Percentiles rank a stretch among this genome's conserved stretches.
These are phyloP conservation scores for Anoplius nigerrimus DNA, from an alignment of 2,888 invertebrate genomes.

Conservation along the genomic window DNA sequence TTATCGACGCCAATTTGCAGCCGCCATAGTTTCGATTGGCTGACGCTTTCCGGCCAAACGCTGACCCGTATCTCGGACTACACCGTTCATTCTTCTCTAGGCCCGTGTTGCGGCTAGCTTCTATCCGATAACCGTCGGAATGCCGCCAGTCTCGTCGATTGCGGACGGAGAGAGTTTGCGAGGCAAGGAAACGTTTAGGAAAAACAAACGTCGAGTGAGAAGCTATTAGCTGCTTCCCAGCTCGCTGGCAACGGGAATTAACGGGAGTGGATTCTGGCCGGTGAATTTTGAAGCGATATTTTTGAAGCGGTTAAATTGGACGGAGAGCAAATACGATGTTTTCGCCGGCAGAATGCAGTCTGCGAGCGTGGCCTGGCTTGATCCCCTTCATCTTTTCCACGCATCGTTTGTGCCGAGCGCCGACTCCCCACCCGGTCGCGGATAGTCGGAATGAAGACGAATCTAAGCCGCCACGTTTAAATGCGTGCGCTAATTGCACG, in stretches of 20 bases:
- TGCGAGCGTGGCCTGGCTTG: no score
- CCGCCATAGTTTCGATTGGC: not conserved
- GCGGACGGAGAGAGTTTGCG: no score
- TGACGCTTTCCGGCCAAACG: not conserved
- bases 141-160: no score
- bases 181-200: no score
- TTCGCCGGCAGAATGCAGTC: not conserved
- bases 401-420: conserved; percentile 16
- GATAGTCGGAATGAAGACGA: conserved; percentile 44
- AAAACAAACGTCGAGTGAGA: no score
- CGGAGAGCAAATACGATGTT: not conserved
- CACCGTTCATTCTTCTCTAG: not conserved
- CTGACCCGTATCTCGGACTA: not conserved
- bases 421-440: not conserved
- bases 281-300: no score
- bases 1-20: conserved; percentile 1
- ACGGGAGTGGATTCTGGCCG: no score
- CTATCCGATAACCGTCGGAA: no score
- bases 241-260: no score
- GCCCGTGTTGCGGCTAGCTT: no score
- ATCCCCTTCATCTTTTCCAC: conserved; percentile 2
- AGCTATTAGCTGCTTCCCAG: no score
- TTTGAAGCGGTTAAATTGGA: no score
- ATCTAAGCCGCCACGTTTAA: conserved; percentile 52
- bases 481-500: conserved; percentile 54